Base-by-base conservation (phyloP, 2,113 vertebrate species). In the Dicaeum eximium region DNA sequence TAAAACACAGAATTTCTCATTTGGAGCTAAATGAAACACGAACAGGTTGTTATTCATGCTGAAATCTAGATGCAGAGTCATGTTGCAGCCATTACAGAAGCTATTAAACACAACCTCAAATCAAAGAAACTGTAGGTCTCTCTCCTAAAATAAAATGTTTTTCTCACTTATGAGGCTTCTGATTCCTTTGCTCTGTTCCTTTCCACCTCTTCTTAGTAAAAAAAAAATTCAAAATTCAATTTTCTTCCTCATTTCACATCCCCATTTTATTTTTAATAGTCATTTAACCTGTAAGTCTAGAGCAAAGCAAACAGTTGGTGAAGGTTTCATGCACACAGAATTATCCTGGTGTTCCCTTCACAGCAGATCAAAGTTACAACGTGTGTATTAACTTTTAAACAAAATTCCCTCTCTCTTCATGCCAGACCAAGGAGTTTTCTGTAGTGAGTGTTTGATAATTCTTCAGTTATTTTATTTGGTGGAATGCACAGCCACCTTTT, bases 61-160 rank as follows among this genome's bases (percentile, higher is more conserved):
- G 97, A 97, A 98, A 98, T 98, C 97, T 97, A 97, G 96, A 98
- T 98, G 98, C 98, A 95, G 92, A 98, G 97, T 98, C 98, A 98
- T 98, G 98, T 93, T 97, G 95, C 95, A 96, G 96, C 97, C 96
- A 98, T 98, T 98, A 98, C 85, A 98, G 94, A 97, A 96, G 95
- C 96, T 97, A 98, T 98, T 98, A 98, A 98, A 97, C 92, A 97
- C 97, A 98, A 98, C 95, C 94, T 97, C 62, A 78, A 97, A 97
- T 97, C 94, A 97, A 96, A 98, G 96, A 97, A 97, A 95, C 95
- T 90, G 86, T 86, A 96, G 91, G 86, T 95, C 86, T 97, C 65
- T 82, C 95, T 97, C 95, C 90, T 96, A 96, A 97, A 97, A 96
- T 80, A 98, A 98, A 97, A 96, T 89, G 74, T 66, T 96, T 40